Conservation (phyloP, 2,888 invertebrate species). For the Drosophila cognata region DNA sequence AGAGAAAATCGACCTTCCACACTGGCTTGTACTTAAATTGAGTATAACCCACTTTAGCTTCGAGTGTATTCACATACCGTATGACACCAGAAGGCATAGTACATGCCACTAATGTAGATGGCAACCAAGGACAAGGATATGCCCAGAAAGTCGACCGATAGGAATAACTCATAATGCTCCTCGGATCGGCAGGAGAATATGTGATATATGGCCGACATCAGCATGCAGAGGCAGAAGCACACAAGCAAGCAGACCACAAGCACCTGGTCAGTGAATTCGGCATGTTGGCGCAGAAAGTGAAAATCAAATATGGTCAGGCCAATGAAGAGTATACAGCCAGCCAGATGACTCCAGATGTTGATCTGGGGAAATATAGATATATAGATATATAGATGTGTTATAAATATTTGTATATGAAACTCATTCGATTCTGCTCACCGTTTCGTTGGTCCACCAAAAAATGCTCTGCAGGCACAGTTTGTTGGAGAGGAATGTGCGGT, state of each 20-base stretch:
- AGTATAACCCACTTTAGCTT: background rate
- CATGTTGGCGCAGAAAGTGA: constrained; percentile 91
- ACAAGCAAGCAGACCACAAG: constrained; percentile 93
- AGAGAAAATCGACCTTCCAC: no score
- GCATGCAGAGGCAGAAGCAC: constrained; percentile 97
- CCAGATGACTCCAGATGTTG: constrained; percentile 98
- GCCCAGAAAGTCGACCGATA: constrained; percentile 96
- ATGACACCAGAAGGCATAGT: constrained; percentile 98
- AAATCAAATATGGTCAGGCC: constrained; percentile 94
- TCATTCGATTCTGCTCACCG: constrained; percentile 82
- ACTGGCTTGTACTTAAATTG: background rate
- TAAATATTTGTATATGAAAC: background rate
- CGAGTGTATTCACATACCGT: constrained; percentile 86
- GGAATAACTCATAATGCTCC: constrained; percentile 92
- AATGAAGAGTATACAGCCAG: constrained; percentile 93
- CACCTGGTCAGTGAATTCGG: constrained; percentile 92
- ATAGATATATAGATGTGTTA: background rate
- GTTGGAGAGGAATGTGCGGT: constrained; percentile 93
- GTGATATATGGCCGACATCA: constrained; percentile 95
- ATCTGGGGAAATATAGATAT: constrained; percentile 84
- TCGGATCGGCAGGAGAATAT: constrained; percentile 97
- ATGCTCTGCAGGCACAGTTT: constrained; percentile 94
- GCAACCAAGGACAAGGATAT: constrained; percentile 96
- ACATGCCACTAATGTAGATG: constrained; percentile 97
- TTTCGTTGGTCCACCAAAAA: constrained; percentile 99